Evolutionary conservation across 2,797 vertebrate genomes (phyloP), one percentile per base, ranked within the genome.

Genomic region (Syngnathus rostellatus): DNA sequence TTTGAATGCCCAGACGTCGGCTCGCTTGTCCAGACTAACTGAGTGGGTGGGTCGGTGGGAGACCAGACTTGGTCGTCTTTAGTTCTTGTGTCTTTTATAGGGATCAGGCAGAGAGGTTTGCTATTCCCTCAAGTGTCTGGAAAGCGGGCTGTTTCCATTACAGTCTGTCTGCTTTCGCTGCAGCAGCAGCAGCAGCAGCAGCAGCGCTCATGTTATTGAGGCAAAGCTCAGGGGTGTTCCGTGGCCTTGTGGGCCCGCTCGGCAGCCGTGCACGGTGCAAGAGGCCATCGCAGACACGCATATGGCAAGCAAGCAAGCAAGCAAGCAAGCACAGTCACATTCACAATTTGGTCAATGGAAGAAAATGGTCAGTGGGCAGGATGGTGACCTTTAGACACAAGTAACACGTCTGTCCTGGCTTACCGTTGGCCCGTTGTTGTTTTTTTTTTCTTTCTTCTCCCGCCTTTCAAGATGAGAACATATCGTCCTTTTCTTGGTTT

Each of bases 91-190:
- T 83, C 60, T 82, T 73, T 82, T 85, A 84, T 25, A 67, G 74
- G 69, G 69, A 64, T 89, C 81, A 88, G 80, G 74, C 85, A 75
- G 89, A 89, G 85, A 80, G 85, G 81, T 86, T 89, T 81, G 72
- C 75, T 89, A 82, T 92, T 93, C 90, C 90, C 91, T 82, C 5
- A 5, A 57, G 88, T 90, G 89, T 93, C 93, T 94, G 92, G 88
- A 88, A 91, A 87, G 88, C 60, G 69, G 86, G 82, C 70, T 72
- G 76, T 90, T 91, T 89, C 84, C 85, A 75, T 78, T 87, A 88
- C 79, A 69, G 82, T 70, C 82, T 64, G 75, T 91, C 89, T 74
- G 85, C 76, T 88, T 51, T 88, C 74, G 55, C 79, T 79, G 74
- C 79, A 75, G 84, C 82, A 48, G 11, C 3, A 23, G 74, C 79